phyloP scores from a whole-genome alignment of 1,140 invertebrate species.

The Magallana ariakensis region DNA sequence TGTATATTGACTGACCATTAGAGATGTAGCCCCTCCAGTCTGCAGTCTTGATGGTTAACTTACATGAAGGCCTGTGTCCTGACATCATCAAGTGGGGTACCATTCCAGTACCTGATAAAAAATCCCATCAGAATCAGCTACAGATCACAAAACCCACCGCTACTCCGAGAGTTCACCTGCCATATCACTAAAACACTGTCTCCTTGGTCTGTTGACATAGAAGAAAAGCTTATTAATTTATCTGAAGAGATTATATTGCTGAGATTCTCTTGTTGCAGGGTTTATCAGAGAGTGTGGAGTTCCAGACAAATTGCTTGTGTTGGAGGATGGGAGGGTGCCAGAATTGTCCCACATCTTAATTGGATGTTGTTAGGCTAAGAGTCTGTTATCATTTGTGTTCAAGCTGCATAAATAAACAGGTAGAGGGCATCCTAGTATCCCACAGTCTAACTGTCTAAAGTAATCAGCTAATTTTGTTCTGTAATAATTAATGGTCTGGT shows the following conservation, averaged over 20 bases:
- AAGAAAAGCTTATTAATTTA: neutral
- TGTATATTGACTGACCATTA: neutral
- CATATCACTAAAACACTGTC: neutral
- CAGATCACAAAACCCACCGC: neutral
- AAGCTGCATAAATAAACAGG: neutral
- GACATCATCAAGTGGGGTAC: conserved; percentile 9
- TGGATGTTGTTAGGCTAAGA: conserved; percentile 3
- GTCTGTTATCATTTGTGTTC: neutral
- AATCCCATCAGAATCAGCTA: neutral
- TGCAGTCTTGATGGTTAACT: neutral
- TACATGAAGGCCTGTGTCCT: neutral
- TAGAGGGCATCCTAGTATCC: neutral
- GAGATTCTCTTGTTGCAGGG: neutral
- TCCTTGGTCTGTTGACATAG: neutral
- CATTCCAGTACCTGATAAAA: neutral
- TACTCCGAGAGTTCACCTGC: too few relatives aligned
- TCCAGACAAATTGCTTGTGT: conserved; percentile 21
- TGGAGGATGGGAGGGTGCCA: conserved; percentile 2
- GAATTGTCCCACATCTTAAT: conserved; percentile 1
- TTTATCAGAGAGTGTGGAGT: conserved; percentile 13
- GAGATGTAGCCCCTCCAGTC: neutral
- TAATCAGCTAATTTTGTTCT: conserved; percentile 27
- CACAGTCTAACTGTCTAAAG: too few relatives aligned
- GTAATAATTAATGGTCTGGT: conserved; percentile 50
- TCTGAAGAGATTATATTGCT: neutral